Percentiles rank a stretch among this genome's conserved stretches.
Conservation (phyloP, 2,797 vertebrate species). For the Tragelaphus eurycerus region DNA sequence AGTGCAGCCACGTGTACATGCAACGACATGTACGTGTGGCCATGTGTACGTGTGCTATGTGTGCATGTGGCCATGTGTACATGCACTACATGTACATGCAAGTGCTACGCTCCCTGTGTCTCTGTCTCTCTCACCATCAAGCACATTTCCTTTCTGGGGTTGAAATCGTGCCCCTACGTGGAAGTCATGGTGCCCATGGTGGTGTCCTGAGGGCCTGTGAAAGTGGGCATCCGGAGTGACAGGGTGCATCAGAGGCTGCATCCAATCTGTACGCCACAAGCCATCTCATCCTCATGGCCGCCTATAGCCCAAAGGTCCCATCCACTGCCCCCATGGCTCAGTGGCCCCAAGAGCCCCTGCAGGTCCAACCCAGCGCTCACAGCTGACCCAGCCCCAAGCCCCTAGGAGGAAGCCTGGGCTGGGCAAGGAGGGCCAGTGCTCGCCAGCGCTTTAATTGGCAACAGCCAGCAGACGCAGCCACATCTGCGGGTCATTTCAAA, state of each 20-base stretch:
- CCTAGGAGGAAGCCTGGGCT: rapidly evolving
- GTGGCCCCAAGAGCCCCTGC: neutral
- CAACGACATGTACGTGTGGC: neutral
- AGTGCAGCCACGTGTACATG: neutral
- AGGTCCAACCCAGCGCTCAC: rapidly evolving
- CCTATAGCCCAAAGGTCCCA: rapidly evolving
- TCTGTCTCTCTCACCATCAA: rapidly evolving
- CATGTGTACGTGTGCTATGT: neutral
- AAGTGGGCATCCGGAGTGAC: rapidly evolving
- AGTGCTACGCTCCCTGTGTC: neutral
- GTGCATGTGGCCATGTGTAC: neutral
- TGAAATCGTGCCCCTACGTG: neutral
- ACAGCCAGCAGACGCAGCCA: constrained; percentile 86
- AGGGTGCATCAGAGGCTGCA: rapidly evolving
- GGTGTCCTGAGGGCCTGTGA: rapidly evolving
- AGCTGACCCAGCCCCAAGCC: neutral
- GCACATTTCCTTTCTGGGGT: neutral
- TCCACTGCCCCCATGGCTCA: rapidly evolving
- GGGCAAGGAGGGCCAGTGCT: constrained; percentile 72
- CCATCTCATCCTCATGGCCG: rapidly evolving
- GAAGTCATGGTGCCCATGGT: rapidly evolving
- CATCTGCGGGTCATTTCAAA: constrained; percentile 91
- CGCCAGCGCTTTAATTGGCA: constrained; percentile 88
- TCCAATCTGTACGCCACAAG: rapidly evolving
- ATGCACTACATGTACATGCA: rapidly evolving